Base-by-base conservation (phyloP, 2,888 invertebrate genomes). In the Nebria salina region DNA sequence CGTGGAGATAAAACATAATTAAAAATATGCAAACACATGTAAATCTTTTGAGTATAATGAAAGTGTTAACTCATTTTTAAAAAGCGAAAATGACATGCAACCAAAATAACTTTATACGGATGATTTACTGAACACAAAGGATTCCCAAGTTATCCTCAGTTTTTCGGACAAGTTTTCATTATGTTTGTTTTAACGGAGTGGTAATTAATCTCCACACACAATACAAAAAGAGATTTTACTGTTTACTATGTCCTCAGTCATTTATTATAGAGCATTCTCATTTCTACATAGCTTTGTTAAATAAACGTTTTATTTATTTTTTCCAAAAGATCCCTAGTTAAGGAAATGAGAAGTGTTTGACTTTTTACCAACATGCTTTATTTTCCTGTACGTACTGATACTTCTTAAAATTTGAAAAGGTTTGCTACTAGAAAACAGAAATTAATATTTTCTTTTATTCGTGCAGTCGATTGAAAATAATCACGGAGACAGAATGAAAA, bases 141-240 rank as follows among this genome's bases (percentile, higher is more conserved):
- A 73, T 78, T 26, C 73, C n/a, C 65, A 3, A 65, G 34, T 68
- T 65, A 75, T 73, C 72, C 78, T 11, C 65, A 54, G 77, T 77
- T 78, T 73, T 70, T 70, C 15, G 70, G 73, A 73, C 9, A 78
- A 73, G 65, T 77, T 72, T 77, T 77, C 77, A 77, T 77, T 77
- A 77, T 77, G 78, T 78, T 78, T 74, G 78, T 78, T 78, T 78
- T 73, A 78, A 78, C 78, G 73, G 54, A 73, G 25, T 65, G 41
- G 78, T 73, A 78, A 78, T 78, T 78, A 78, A 78, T 78, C 78
- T 78, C 72, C 73, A 65, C 65, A 13, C 42, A 65, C 11, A 54
- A 13, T 34, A 5, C 54, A 54, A 54, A 54, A 70, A 70, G 73
- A 78, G 78, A 78, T 73, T 78, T 73, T 78, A 73, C 73, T 78